Conservation (phyloP, 2,113 vertebrate genomes). For the Nymphicus hollandicus region DNA sequence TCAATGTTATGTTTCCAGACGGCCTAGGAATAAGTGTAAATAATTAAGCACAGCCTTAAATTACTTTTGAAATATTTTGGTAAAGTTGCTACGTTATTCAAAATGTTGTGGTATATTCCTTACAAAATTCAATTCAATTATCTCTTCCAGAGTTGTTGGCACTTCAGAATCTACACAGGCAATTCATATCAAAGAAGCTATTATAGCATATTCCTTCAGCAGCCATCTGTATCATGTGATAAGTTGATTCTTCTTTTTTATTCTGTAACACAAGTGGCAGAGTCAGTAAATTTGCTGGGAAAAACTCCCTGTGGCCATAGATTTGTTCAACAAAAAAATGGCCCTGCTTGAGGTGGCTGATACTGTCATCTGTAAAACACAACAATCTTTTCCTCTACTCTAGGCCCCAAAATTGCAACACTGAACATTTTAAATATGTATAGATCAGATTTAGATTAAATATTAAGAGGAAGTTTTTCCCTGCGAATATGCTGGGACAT, state of each 20-base stretch:
- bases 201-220: not conserved
- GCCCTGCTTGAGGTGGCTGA: not conserved
- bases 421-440: not conserved
- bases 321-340: slow-evolving; percentile 65
- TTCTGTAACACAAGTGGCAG: not conserved
- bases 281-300: slow-evolving; percentile 33
- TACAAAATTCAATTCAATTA: slow-evolving; percentile 37
- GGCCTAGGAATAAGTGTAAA: slow-evolving; percentile 9
- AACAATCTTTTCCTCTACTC: not conserved
- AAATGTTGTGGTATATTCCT: not conserved
- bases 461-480: no score
- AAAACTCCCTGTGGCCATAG: slow-evolving; percentile 32
- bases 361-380: not conserved
- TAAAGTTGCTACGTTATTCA: not conserved
- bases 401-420: not conserved
- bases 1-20: not conserved
- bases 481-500: no score
- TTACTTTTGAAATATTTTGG: slow-evolving; percentile 27
- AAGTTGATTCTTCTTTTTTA: slow-evolving; percentile 44
- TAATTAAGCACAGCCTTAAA: slow-evolving; percentile 44
- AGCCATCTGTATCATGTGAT: slow-evolving; percentile 19
- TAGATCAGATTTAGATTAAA: not conserved
- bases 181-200: slow-evolving; percentile 41
- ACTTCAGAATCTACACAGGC: slow-evolving; percentile 19
- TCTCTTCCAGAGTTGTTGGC: not conserved